These are phyloP conservation scores for Gnathonemus echidnorhynchus DNA, from an alignment of 2,113 vertebrate genomes.

Conservation along the genomic window DNA sequence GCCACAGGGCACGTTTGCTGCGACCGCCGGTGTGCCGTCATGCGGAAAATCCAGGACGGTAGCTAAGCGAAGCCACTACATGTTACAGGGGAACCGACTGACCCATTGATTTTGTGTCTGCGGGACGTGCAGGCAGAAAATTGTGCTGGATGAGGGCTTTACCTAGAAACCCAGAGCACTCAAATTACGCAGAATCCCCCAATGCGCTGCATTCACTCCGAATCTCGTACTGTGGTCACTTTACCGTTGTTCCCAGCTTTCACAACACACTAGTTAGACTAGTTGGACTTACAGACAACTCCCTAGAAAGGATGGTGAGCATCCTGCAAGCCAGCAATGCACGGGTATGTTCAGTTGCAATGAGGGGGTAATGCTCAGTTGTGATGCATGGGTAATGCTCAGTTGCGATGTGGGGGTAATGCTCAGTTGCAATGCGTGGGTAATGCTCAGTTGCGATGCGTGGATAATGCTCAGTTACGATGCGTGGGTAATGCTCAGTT, in stretches of 20 bases:
- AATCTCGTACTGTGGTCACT: not conserved
- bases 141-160: not conserved
- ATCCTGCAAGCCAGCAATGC: not conserved
- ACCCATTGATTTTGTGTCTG: conserved; percentile 7
- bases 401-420: no score
- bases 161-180: not conserved
- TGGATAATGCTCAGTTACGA: no score
- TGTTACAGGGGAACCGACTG: not conserved
- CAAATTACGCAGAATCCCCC: not conserved
- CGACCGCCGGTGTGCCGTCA: not conserved
- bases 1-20: not conserved
- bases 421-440: no score
- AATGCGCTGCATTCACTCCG: not conserved
- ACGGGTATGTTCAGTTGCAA: no score
- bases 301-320: no score
- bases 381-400: no score
- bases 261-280: not conserved
- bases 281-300: not conserved
- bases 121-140: not conserved
- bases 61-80: no score
- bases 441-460: no score
- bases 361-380: not conserved
- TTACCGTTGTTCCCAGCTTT: not conserved
- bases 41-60: not conserved
- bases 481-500: no score